Conservation (phyloP, 2,888 invertebrate genomes). For the Notodonta dromedarius region DNA sequence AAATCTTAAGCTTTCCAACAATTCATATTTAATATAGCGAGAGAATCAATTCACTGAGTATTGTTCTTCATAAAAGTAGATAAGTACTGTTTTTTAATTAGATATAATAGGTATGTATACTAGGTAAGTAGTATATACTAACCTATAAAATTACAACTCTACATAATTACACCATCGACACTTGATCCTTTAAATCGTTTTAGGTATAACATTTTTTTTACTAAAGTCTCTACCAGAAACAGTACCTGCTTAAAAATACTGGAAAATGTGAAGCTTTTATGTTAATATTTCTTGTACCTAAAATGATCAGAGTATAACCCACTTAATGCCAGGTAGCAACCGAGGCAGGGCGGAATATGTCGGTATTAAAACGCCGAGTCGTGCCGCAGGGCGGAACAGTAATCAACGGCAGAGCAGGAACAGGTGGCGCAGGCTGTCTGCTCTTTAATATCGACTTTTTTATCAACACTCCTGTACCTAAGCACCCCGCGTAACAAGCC, state of each 20-base stretch:
- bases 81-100: no score
- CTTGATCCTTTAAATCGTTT: conserved; percentile 25
- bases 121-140: no score
- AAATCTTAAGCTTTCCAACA: no score
- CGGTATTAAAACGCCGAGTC: conserved; percentile 51
- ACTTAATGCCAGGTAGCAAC: conserved; percentile 34
- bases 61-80: no score
- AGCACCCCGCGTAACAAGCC: conserved; percentile 38
- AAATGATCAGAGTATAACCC: conserved; percentile 41
- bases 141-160: no score
- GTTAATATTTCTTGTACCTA: conserved; percentile 36
- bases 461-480: conserved; percentile 47
- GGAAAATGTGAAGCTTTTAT: conserved; percentile 19
- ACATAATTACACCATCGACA: conserved; percentile 14
- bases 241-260: no score
- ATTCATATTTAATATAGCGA: no score
- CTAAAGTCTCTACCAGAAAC: not conserved
- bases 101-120: no score
- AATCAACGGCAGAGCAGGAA: conserved; percentile 59
- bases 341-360: conserved; percentile 40
- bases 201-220: no score
- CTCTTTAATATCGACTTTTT: conserved; percentile 61
- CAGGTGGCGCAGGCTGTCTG: conserved; percentile 59
- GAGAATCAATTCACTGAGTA: no score
- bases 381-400: conserved; percentile 55